Evolutionary conservation across 2,797 vertebrate genomes (phyloP), one percentile per base, ranked within the genome.

Genomic region (Rhodeus uyekii): DNA sequence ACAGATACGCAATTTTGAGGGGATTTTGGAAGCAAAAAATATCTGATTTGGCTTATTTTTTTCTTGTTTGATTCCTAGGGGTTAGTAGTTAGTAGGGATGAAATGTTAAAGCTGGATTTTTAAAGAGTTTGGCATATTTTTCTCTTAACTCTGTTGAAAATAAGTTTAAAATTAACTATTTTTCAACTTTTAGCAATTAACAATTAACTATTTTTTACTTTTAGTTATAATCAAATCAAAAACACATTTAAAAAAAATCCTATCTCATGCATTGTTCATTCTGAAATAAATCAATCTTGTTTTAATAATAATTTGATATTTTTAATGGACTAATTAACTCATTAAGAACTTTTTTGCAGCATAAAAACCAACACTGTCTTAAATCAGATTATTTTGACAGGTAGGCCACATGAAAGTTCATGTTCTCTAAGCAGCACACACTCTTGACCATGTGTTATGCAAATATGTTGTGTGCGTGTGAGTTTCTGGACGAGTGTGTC

Each of bases 401-500:
- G 29, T 53, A 53, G 58, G n/a, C 29, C 42, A 29, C 60, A 29
- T 65, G 44, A 55, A 39, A 53, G 3, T 71, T 77, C 12, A 39
- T 27, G 36, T 42, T 58, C 50, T 69, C 32, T 58, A 19, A 18
- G 2, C 29, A 69, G 44, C 32, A 78, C 73, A 76, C 44, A 60
- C 48, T 38, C 39, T 22, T 44, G 58, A 58, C 8, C 42, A 9
- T 34, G 60, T 67, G 42, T 63, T 36, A 73, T 80, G 53, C 67
- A 16, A 71, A 72, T 72, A n/a, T 18, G 8, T 60, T 19, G 14
- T 53, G 58, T 63, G 63, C 38, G 69, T 68, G 58, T 44, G 42
- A 68, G 71, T 74, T 29, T 55, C 39, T 55, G 27, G 80, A 65
- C 65, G 36, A 67, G 65, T 27, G 44, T 83, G 61, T 78, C 69